phyloP scores from a whole-genome alignment of 2,113 vertebrate genomes.

The Butorides virescens region DNA sequence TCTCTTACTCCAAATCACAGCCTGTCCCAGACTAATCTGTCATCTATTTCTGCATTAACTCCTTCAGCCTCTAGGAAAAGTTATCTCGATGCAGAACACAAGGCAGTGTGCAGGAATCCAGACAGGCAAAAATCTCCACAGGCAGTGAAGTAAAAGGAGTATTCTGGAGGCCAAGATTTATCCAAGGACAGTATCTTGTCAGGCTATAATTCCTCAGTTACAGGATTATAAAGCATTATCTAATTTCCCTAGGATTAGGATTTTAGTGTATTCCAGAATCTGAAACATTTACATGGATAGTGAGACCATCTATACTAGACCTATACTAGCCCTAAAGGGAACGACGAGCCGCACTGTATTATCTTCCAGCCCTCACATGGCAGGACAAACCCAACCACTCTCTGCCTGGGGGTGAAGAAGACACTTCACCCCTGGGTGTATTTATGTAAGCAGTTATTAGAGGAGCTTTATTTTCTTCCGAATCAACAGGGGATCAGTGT shows the following conservation, averaged over 20 bases:
- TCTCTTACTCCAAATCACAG: conserved; percentile 44
- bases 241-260: neutral
- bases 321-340: neutral
- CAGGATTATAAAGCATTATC: neutral
- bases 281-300: neutral
- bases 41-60: conserved; percentile 35
- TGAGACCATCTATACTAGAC: neutral
- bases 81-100: neutral
- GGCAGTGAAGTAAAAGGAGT: neutral
- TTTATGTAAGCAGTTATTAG: neutral
- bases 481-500: neutral
- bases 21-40: conserved; percentile 8
- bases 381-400: neutral
- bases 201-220: neutral
- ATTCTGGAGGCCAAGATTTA: neutral
- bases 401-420: neutral
- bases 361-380: neutral
- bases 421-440: neutral
- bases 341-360: neutral
- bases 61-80: neutral
- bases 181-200: neutral
- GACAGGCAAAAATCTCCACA: neutral
- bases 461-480: neutral
- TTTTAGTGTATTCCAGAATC: neutral
- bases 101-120: rapidly evolving